Evolutionary conservation across 2,888 invertebrate species (phyloP).

Genomic region (Carabus problematicus): DNA sequence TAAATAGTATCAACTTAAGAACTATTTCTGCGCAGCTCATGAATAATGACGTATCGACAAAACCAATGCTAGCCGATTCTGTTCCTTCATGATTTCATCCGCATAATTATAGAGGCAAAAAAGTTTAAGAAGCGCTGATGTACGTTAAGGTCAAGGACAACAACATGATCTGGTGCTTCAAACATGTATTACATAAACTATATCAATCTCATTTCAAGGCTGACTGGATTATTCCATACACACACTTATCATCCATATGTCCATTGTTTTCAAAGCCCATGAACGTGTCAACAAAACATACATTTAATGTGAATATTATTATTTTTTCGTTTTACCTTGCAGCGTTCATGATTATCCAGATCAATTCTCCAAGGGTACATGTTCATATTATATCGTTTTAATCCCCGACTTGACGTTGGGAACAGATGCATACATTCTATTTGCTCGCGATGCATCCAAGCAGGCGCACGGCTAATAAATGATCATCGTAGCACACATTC

Average conservation of each 20-base stretch:
- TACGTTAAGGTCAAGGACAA: slow-evolving; percentile 15
- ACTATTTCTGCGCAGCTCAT: no score
- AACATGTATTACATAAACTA: slow-evolving; percentile 27
- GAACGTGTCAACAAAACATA: no score
- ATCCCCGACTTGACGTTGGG: background rate
- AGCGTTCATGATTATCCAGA: no score
- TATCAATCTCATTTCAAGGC: slow-evolving; percentile 18
- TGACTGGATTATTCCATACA: background rate
- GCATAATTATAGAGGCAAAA: slow-evolving; percentile 3
- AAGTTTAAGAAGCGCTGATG: slow-evolving; percentile 14
- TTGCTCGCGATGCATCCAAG: background rate
- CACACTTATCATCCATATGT: background rate
- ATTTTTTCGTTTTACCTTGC: no score
- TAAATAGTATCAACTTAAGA: no score
- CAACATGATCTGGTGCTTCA: background rate
- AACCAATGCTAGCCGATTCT: background rate
- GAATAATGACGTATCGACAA: no score
- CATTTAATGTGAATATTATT: no score
- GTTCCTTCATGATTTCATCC: slow-evolving; percentile 8
- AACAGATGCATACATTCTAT: slow-evolving; percentile 1
- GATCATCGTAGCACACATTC: background rate
- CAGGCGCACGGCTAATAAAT: background rate
- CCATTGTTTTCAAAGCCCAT: background rate
- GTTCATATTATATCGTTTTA: background rate
- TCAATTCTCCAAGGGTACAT: background rate